Evolutionary conservation across 2,888 invertebrate species (phyloP).

Genomic region (Hypena proboscidalis): DNA sequence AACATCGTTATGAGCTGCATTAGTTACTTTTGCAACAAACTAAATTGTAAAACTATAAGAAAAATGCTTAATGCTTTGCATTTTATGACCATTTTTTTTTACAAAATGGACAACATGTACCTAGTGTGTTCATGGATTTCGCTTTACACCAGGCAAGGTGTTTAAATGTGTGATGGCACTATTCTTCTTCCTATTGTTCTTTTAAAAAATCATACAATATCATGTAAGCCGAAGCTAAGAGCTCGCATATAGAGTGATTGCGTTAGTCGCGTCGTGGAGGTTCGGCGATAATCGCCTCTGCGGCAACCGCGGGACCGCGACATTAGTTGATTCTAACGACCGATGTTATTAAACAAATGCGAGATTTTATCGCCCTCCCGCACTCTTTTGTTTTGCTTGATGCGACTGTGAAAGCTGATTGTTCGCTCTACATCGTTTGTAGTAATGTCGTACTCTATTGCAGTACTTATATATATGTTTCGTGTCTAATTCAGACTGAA

Average conservation of each 20-base stretch:
- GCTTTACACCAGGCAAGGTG: not conserved
- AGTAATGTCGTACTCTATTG: conserved; percentile 38
- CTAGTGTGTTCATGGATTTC: too few relatives aligned
- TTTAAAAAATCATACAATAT: too few relatives aligned
- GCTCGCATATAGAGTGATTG: conserved; percentile 43
- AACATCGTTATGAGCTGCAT: too few relatives aligned
- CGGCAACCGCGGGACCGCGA: conserved; percentile 50
- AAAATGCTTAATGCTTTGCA: too few relatives aligned
- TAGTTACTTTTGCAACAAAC: too few relatives aligned
- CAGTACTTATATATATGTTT: conserved; percentile 32
- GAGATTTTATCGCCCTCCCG: conserved; percentile 75
- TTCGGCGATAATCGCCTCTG: conserved; percentile 54
- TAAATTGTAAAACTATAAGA: too few relatives aligned
- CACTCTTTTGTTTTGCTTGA: conserved; percentile 68
- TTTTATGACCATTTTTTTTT: too few relatives aligned
- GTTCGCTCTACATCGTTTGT: conserved; percentile 47
- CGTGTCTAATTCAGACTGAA: conserved; percentile 21
- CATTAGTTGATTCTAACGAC: conserved; percentile 80
- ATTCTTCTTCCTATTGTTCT: too few relatives aligned
- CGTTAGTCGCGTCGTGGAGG: conserved; percentile 47
- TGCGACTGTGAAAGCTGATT: conserved; percentile 67
- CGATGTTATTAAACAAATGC: conserved; percentile 79
- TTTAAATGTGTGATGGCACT: too few relatives aligned
- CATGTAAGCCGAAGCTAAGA: conserved; percentile 44
- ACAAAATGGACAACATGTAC: too few relatives aligned